A percentile compares a stretch with the other conserved stretches of the same genome.
Evolutionary conservation across 2,888 invertebrate genomes (phyloP).

Genomic region (Oxyteleia sp.): DNA sequence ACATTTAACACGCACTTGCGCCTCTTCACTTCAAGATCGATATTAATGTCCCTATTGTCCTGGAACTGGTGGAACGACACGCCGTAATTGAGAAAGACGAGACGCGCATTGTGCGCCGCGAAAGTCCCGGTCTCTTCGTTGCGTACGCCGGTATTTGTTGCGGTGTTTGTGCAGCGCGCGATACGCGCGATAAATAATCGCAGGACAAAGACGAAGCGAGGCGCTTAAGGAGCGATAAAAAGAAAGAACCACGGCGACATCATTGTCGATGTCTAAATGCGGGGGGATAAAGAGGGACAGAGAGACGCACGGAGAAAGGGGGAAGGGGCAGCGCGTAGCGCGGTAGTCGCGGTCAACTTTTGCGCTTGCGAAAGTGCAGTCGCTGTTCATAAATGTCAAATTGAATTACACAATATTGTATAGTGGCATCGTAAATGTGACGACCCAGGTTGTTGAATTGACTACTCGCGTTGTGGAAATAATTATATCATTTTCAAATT

Average conservation of each 20-base stretch:
- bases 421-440: no score
- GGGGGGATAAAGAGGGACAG: constrained; percentile 11
- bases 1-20: constrained; percentile 11
- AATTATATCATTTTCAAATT: no score
- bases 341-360: constrained; percentile 47
- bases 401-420: not conserved
- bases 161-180: constrained; percentile 38
- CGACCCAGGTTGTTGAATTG: no score
- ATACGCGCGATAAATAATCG: constrained; percentile 63
- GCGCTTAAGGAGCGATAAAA: constrained; percentile 26
- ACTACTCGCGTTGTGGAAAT: no score
- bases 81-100: constrained; percentile 68
- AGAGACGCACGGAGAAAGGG: not conserved
- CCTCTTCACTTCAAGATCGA: constrained; percentile 25
- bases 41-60: constrained; percentile 67
- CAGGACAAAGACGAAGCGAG: constrained; percentile 43
- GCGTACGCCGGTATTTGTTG: constrained; percentile 26
- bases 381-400: constrained; percentile 64
- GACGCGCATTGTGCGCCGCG: constrained; percentile 51
- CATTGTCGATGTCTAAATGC: constrained; percentile 19
- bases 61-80: constrained; percentile 42
- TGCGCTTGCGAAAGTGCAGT: constrained; percentile 66
- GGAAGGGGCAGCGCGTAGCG: constrained; percentile 24
- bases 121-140: constrained; percentile 31
- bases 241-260: constrained; percentile 42